Evolutionary conservation across 2,797 vertebrate species (phyloP).

Genomic region (Pseudochirops cupreus): DNA sequence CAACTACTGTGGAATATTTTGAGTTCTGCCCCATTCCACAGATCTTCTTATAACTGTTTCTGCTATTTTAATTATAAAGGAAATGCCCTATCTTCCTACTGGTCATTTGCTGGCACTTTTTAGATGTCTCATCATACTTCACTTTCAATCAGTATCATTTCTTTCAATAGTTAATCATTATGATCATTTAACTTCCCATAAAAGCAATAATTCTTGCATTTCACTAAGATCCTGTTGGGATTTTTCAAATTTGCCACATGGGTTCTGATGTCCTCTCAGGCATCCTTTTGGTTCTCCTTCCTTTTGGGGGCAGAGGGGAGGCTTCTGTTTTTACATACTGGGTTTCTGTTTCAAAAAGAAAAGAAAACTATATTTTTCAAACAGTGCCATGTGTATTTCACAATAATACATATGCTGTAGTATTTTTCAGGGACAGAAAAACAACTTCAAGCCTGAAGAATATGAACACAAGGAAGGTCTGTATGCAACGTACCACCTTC

Average conservation of each 20-base stretch:
- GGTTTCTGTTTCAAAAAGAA: constrained; percentile 55
- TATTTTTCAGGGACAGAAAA: constrained; percentile 18
- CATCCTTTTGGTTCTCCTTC: constrained; percentile 1
- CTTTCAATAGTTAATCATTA: constrained; percentile 43
- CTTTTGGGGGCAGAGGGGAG: not conserved
- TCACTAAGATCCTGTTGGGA: not conserved
- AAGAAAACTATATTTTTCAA: constrained; percentile 45
- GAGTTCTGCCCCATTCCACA: not conserved
- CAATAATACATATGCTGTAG: not conserved
- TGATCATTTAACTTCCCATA: constrained; percentile 9
- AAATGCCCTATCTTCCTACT: not conserved
- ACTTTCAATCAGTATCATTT: constrained; percentile 15
- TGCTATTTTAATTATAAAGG: constrained; percentile 26
- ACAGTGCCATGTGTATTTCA: constrained; percentile 19
- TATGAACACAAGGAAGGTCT: not conserved
- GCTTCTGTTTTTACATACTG: constrained; percentile 53
- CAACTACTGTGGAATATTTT: not conserved
- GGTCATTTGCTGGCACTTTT: constrained; percentile 18
- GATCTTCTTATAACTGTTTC: not conserved
- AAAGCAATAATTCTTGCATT: constrained; percentile 32
- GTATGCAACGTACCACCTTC: not conserved
- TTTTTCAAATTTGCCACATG: constrained; percentile 37
- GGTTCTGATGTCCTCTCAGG: not conserved
- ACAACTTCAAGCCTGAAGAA: not conserved
- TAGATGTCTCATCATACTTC: constrained; percentile 40